A percentile compares a stretch with the other conserved stretches of the same genome.
phyloP scores from a whole-genome alignment of 1,140 invertebrate species.

The Achroia grisella region DNA sequence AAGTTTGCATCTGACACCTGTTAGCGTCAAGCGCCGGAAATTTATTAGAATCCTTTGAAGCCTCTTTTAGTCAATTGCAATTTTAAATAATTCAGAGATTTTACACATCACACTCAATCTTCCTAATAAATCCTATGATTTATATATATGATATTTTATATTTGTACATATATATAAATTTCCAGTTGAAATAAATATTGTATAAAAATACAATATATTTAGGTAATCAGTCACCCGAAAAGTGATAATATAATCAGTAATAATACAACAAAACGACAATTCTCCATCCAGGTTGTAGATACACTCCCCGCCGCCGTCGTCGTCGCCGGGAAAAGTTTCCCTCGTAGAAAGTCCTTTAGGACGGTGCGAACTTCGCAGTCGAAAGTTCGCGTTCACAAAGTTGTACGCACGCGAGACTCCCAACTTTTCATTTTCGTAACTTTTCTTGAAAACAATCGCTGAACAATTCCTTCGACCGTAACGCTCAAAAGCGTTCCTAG shows the following conservation, averaged over 20 bases:
- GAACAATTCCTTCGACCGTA: slow-evolving; percentile 24
- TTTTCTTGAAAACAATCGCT: slow-evolving; percentile 45
- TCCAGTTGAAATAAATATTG: too few relatives aligned
- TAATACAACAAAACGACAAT: slow-evolving; percentile 19
- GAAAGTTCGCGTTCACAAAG: slow-evolving; percentile 44
- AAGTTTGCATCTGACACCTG: slow-evolving; percentile 22
- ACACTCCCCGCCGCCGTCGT: slow-evolving; percentile 2
- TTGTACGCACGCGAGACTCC: slow-evolving; percentile 47
- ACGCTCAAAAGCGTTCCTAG: slow-evolving; percentile 2
- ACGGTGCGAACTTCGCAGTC: slow-evolving; percentile 52
- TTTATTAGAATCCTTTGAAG: slow-evolving; percentile 1
- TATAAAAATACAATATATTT: too few relatives aligned
- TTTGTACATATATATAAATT: too few relatives aligned
- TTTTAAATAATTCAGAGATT: too few relatives aligned
- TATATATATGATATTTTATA: too few relatives aligned
- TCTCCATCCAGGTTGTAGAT: slow-evolving; percentile 10
- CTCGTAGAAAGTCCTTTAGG: slow-evolving; percentile 65
- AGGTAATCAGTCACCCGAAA: too few relatives aligned
- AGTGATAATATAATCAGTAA: not conserved
- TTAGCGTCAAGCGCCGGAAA: slow-evolving; percentile 18
- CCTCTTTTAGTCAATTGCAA: not conserved
- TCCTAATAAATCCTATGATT: too few relatives aligned
- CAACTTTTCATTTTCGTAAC: slow-evolving; percentile 44
- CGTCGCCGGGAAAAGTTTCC: slow-evolving; percentile 55
- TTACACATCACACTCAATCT: too few relatives aligned